phyloP scores from a whole-genome alignment of 2,113 vertebrate species.

The Saccopteryx leptura region DNA sequence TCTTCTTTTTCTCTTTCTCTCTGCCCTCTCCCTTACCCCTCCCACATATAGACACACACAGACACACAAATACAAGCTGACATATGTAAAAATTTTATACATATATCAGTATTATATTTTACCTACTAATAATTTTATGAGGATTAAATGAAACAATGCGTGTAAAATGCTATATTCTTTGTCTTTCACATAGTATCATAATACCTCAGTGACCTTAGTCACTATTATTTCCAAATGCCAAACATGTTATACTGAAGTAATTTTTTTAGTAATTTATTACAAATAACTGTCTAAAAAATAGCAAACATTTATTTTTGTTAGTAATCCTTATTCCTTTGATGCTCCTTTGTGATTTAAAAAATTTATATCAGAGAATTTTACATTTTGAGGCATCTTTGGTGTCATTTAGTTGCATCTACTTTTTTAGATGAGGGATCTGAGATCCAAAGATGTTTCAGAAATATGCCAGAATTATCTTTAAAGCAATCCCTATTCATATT shows the following conservation, averaged over 20 bases:
- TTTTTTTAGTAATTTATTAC: neutral
- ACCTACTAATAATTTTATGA: neutral
- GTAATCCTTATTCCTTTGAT: neutral
- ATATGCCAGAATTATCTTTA: neutral
- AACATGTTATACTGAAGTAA: neutral
- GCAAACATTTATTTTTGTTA: neutral
- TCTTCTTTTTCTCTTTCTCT: neutral
- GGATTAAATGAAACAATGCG: neutral
- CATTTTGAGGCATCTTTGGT: neutral
- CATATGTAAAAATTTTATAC: neutral
- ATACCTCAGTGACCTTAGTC: constrained; percentile 8
- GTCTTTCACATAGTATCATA: neutral
- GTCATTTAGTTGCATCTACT: neutral
- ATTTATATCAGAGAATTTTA: neutral
- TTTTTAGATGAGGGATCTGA: neutral
- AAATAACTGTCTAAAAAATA: neutral
- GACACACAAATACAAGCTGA: neutral
- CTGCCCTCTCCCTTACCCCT: neutral
- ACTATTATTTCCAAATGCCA: constrained; percentile 27
- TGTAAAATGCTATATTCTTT: neutral
- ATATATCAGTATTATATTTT: neutral
- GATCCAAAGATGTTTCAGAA: neutral
- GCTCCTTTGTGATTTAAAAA: neutral
- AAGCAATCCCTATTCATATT: neutral
- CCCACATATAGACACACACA: no score